phyloP scores from a whole-genome alignment of 2,113 vertebrate species.

The Oncorhynchus tshawytscha region DNA sequence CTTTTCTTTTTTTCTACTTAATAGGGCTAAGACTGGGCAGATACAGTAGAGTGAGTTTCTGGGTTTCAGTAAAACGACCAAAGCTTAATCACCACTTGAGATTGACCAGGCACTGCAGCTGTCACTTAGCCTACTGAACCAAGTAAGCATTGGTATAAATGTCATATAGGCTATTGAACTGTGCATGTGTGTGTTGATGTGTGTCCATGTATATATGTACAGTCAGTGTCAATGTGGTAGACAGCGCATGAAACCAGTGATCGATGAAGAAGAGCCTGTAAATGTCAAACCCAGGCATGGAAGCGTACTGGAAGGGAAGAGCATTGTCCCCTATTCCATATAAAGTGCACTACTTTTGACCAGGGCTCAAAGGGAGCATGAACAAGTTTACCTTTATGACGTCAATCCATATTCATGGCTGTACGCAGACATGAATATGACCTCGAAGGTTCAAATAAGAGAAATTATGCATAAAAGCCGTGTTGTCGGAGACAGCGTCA shows the following conservation, averaged over 20 bases:
- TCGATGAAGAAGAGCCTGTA: conserved; percentile 16
- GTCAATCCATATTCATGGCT: conserved; percentile 1
- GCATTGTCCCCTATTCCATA: no score
- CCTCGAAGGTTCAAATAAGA: conserved; percentile 8
- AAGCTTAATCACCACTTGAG: neutral
- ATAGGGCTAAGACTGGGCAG: conserved; percentile 20
- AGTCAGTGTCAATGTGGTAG: conserved; percentile 2
- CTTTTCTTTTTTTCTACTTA: neutral
- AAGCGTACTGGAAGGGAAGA: neutral
- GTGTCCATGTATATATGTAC: neutral
- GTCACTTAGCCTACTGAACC: conserved; percentile 5
- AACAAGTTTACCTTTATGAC: neutral
- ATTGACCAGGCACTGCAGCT: neutral
- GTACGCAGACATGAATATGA: conserved; percentile 11
- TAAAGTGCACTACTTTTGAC: no score
- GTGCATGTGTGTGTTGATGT: neutral
- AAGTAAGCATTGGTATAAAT: neutral
- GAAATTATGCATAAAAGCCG: conserved; percentile 27
- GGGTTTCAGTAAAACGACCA: conserved; percentile 11
- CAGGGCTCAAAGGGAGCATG: no score
- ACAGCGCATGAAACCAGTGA: conserved; percentile 9
- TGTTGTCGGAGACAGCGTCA: neutral
- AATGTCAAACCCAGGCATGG: conserved; percentile 32
- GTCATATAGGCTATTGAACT: neutral
- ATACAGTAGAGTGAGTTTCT: conserved; percentile 25